Evolutionary conservation across 2,113 vertebrate species (phyloP).

Genomic region (Brachypodius melanocephalos): DNA sequence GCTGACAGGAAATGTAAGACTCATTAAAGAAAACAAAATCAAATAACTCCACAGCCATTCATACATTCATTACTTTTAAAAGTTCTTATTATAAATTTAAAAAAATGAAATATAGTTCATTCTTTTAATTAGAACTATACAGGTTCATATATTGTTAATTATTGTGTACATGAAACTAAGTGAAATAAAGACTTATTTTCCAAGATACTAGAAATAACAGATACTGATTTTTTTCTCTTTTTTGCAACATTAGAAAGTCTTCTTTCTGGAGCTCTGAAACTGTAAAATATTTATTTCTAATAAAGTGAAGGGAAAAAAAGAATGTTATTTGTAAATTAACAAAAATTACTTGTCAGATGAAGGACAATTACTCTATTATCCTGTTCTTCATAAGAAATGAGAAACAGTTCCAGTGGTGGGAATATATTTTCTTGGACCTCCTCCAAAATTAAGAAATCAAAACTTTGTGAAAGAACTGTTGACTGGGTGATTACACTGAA

Average conservation of each 20-base stretch:
- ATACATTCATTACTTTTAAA: background rate
- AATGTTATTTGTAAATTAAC: background rate
- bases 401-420: background rate
- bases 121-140: background rate
- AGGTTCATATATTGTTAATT: background rate
- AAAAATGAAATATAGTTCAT: background rate
- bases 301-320: background rate
- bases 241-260: background rate
- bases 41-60: background rate
- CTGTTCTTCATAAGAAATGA: background rate
- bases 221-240: background rate
- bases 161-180: background rate
- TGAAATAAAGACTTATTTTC: background rate
- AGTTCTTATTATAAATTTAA: background rate
- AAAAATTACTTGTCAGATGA: background rate
- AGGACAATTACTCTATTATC: background rate
- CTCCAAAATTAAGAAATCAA: background rate
- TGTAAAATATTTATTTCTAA: background rate
- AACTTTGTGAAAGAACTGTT: background rate
- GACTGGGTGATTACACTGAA: background rate
- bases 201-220: background rate
- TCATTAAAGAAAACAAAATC: background rate
- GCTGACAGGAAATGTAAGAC: background rate
- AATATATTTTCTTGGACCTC: background rate
- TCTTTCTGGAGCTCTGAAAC: background rate